phyloP scores from a whole-genome alignment of 2,113 vertebrate genomes.

The Platanista minor region DNA sequence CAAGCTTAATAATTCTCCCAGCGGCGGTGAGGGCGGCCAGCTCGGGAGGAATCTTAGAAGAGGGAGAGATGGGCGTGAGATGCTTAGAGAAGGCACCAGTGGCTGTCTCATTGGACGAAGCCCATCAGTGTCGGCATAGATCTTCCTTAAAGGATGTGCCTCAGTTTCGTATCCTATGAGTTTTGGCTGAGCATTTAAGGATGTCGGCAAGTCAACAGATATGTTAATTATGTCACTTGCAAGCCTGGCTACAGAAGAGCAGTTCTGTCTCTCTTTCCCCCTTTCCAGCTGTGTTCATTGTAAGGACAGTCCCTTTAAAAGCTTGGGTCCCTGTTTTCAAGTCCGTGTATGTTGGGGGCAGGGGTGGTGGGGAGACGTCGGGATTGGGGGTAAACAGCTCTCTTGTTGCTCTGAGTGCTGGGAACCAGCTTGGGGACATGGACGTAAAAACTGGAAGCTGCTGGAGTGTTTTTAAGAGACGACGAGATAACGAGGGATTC shows the following conservation, averaged over 20 bases:
- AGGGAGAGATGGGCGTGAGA: not conserved
- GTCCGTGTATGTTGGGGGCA: not conserved
- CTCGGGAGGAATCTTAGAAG: not conserved
- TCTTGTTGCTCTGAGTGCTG: not conserved
- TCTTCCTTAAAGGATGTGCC: not conserved
- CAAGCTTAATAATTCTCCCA: not conserved
- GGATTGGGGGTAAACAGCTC: not conserved
- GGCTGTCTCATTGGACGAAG: not conserved
- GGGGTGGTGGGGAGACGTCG: not conserved
- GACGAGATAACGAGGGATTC: not conserved
- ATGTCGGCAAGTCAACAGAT: constrained; percentile 17
- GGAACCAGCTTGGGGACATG: not conserved
- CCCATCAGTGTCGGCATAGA: not conserved
- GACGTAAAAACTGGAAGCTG: not conserved
- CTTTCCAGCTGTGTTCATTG: not conserved
- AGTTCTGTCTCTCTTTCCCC: not conserved
- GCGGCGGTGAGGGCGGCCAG: not conserved
- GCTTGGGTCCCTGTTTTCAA: not conserved
- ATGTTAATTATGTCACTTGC: not conserved
- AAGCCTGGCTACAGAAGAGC: not conserved
- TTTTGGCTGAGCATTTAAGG: not conserved
- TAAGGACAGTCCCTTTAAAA: not conserved
- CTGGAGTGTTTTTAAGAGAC: not conserved
- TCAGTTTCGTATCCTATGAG: not conserved
- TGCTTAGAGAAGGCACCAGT: not conserved